Evolutionary conservation across 2,888 invertebrate genomes (phyloP).

Genomic region (Leptarthrus brevirostris): DNA sequence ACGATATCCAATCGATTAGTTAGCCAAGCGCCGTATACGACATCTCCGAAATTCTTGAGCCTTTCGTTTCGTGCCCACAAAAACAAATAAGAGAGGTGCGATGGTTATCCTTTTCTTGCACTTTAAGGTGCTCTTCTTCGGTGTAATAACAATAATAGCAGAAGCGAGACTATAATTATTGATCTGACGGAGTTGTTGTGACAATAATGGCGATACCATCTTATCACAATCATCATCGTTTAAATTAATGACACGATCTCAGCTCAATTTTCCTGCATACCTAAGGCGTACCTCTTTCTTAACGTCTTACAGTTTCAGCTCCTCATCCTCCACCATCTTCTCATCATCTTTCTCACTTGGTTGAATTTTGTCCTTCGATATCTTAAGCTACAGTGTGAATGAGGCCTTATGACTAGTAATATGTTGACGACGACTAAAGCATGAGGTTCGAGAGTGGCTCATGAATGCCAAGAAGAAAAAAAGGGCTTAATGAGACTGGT

Average conservation of each 20-base stretch:
- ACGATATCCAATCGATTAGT: no score
- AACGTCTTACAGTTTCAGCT: no score
- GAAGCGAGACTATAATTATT: constrained; percentile 37
- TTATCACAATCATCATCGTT: constrained; percentile 35
- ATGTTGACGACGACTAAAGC: neutral
- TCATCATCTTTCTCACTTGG: neutral
- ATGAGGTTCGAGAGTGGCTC: neutral
- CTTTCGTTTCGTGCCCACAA: no score
- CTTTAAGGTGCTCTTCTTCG: neutral
- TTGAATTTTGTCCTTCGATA: neutral
- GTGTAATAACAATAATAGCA: constrained; percentile 40
- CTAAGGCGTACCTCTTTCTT: neutral
- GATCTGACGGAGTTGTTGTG: constrained; percentile 20
- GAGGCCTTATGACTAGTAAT: neutral
- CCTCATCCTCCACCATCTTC: neutral
- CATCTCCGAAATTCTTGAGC: no score
- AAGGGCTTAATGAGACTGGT: neutral
- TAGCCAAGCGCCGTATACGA: neutral
- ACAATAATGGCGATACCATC: constrained; percentile 38
- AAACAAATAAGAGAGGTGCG: no score
- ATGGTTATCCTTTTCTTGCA: neutral
- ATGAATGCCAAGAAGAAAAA: no score
- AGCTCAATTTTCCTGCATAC: neutral
- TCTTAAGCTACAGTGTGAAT: neutral
- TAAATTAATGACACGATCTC: constrained; percentile 26